Evolutionary conservation across 2,888 invertebrate genomes (phyloP).

Genomic region (Saturnia pavonia): DNA sequence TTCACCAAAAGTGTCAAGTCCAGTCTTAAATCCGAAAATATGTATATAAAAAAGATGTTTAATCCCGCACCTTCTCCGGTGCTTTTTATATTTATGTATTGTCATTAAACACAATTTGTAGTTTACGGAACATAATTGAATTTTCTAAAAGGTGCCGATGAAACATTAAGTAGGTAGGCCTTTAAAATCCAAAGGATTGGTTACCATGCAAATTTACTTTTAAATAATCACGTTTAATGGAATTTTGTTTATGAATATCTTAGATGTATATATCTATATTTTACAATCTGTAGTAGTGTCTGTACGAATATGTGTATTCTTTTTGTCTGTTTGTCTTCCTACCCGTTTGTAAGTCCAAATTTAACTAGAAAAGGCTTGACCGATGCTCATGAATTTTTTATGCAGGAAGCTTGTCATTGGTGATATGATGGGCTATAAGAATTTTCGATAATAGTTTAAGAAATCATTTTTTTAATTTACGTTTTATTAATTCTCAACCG

Average conservation of each 20-base stretch:
- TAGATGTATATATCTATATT: not conserved
- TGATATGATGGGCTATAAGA: too few species aligned
- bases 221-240: conserved; percentile 1
- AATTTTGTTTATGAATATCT: not conserved
- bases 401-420: too few species aligned
- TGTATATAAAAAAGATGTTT: not conserved
- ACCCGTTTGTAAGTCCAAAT: too few species aligned
- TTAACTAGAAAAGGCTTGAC: too few species aligned
- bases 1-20: not conserved
- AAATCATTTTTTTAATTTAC: too few species aligned
- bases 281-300: not conserved
- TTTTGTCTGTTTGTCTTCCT: too few species aligned
- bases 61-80: not conserved
- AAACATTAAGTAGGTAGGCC: not conserved
- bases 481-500: too few species aligned
- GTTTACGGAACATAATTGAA: conserved; percentile 2
- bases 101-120: not conserved
- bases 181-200: not conserved
- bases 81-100: too few species aligned
- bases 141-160: not conserved
- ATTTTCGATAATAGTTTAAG: too few species aligned
- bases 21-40: not conserved
- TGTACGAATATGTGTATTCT: too few species aligned
- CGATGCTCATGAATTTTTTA: too few species aligned
- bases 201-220: not conserved